phyloP scores from a whole-genome alignment of 2,797 vertebrate species.

The Gastrophryne carolinensis region DNA sequence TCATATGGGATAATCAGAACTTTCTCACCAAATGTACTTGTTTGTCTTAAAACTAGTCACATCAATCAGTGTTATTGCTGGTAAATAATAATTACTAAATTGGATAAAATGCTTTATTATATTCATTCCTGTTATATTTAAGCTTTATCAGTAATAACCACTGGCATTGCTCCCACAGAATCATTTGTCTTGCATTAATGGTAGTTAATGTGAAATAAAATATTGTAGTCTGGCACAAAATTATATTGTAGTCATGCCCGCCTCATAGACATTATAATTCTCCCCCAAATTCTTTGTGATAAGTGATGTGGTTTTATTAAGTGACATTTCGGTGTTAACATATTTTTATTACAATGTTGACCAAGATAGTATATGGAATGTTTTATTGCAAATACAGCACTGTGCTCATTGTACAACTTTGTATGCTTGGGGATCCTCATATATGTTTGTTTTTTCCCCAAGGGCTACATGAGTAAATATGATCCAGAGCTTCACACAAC shows the following conservation, averaged over 20 bases:
- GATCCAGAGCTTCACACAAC: conserved; percentile 74
- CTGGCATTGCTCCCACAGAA: not conserved
- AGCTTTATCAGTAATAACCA: not conserved
- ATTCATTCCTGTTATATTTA: not conserved
- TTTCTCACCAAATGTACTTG: too few species aligned
- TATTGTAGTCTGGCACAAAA: conserved; percentile 6
- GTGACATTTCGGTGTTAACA: conserved; percentile 3
- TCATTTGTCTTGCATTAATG: not conserved
- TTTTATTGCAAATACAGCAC: not conserved
- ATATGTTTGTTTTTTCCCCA: conserved; percentile 49
- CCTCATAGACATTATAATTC: too few species aligned
- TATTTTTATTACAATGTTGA: conserved; percentile 16
- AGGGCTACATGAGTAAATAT: conserved; percentile 77
- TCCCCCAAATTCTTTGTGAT: too few species aligned
- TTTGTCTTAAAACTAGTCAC: too few species aligned
- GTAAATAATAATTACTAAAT: not conserved
- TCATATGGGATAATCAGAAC: too few species aligned
- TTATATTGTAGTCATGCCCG: too few species aligned
- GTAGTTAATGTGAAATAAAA: conserved; percentile 15
- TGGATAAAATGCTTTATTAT: not conserved
- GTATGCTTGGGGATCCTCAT: not conserved
- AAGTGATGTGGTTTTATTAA: conserved; percentile 4
- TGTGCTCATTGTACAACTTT: not conserved
- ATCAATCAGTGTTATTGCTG: not conserved
- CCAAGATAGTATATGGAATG: not conserved